These are phyloP conservation scores for Pherbina coryleti DNA, from an alignment of 2,888 invertebrate genomes.

Conservation along the genomic window DNA sequence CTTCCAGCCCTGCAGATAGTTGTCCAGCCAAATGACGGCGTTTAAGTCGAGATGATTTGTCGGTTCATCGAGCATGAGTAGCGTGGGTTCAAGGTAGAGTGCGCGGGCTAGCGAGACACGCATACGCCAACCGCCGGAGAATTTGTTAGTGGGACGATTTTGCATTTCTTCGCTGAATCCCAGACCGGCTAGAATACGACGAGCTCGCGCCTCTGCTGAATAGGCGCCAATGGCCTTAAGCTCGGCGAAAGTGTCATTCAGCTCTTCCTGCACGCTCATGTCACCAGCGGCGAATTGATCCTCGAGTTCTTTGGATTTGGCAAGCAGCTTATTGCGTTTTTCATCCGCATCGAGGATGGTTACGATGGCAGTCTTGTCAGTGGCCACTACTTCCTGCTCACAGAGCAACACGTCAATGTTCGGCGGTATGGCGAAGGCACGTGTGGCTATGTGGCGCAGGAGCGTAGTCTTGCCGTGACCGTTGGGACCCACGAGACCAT, in stretches of 20 bases:
- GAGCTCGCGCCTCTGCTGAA: conserved; percentile 95
- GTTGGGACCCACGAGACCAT: conserved; percentile 98
- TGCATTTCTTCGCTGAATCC: conserved; percentile 94
- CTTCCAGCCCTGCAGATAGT: conserved; percentile 98
- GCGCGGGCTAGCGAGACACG: conserved; percentile 97
- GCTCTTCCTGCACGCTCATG: conserved; percentile 79
- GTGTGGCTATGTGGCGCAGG: conserved; percentile 89
- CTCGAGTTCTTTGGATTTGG: conserved; percentile 87
- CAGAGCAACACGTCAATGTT: conserved; percentile 96
- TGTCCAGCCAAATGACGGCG: conserved; percentile 99
- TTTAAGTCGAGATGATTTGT: conserved; percentile 99
- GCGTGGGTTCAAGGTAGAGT: conserved; percentile 95
- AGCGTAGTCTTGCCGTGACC: conserved; percentile 99
- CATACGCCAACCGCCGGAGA: conserved; percentile 99
- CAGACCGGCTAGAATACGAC: conserved; percentile 96
- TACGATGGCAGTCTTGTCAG: conserved; percentile 92
- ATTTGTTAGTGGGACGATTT: conserved; percentile 88
- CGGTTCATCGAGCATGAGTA: conserved; percentile 98
- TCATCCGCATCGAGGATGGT: conserved; percentile 94
- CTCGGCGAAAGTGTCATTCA: conserved; percentile 95
- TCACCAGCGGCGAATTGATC: conserved; percentile 80
- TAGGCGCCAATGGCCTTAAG: conserved; percentile 97
- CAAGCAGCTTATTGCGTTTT: conserved; percentile 84
- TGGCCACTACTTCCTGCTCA: conserved; percentile 98
- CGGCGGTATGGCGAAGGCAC: conserved; percentile 93